A percentile compares a stretch with the other conserved stretches of the same genome.
Conservation (phyloP, 2,113 vertebrate genomes). For the Myiopsitta monachus region DNA sequence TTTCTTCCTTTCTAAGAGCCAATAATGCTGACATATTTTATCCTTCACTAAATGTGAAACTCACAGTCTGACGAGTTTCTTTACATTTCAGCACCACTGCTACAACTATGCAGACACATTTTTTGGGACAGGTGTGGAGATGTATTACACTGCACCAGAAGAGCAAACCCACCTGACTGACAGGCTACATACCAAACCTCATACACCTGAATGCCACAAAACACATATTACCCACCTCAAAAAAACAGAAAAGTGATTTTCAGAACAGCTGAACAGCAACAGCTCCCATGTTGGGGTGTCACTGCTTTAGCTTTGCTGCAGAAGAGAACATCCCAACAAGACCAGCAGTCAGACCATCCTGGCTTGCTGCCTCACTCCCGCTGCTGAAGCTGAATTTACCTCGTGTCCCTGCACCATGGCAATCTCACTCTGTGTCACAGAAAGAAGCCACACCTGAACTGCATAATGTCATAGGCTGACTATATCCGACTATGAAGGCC, state of each 20-base stretch:
- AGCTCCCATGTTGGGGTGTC: not conserved
- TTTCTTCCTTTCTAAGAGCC: not conserved
- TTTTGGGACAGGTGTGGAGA: not conserved
- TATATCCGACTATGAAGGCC: not conserved
- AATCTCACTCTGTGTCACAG: not conserved
- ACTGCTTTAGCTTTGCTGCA: not conserved
- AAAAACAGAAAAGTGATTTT: not conserved
- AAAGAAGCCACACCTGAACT: not conserved
- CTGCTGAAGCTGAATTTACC: not conserved
- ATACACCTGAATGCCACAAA: not conserved
- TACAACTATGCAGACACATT: not conserved
- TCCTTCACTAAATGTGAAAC: not conserved
- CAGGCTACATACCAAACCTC: not conserved
- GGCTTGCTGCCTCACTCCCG: not conserved
- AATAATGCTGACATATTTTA: not conserved
- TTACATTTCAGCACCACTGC: not conserved
- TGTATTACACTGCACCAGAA: not conserved
- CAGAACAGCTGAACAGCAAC: not conserved
- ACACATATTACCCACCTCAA: not conserved
- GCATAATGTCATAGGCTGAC: not conserved
- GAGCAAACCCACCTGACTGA: not conserved
- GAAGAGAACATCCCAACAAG: not conserved
- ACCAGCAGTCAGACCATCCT: not conserved
- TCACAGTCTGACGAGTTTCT: not conserved
- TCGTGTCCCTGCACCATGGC: fast-evolving